These are phyloP conservation scores for Chinchilla lanigera DNA, from an alignment of 2,113 vertebrate species.

Conservation along the genomic window DNA sequence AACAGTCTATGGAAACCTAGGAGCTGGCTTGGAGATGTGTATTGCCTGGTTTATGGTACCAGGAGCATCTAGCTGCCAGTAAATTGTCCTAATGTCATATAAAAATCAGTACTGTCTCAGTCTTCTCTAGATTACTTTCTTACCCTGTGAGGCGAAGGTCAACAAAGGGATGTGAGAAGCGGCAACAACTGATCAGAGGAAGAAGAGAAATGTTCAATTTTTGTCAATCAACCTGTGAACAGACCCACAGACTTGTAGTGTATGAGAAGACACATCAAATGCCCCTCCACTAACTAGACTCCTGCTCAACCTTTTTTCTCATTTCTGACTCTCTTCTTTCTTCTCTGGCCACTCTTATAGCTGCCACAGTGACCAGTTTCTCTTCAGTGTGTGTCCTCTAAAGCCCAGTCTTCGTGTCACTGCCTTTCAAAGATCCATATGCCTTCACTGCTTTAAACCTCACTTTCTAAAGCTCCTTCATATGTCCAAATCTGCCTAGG, in stretches of 20 bases:
- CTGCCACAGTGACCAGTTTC: neutral
- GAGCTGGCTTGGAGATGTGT: neutral
- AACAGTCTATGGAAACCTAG: neutral
- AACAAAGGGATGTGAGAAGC: neutral
- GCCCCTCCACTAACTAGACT: neutral
- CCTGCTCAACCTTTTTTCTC: rapidly evolving
- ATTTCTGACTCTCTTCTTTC: neutral
- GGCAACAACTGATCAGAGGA: neutral
- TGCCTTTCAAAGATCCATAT: neutral
- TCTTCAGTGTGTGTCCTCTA: neutral
- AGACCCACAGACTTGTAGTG: neutral
- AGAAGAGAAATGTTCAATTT: rapidly evolving
- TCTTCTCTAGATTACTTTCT: neutral
- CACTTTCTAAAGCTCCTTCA: neutral
- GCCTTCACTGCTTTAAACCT: neutral
- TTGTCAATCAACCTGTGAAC: neutral
- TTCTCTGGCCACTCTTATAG: neutral
- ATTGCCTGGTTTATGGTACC: neutral
- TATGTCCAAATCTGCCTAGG: neutral
- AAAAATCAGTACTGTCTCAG: neutral
- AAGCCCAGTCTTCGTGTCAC: neutral
- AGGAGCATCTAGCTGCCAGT: neutral
- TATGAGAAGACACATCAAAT: neutral
- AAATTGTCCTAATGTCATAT: neutral
- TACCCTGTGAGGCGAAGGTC: neutral